These are phyloP conservation scores for Eubucco bourcierii DNA, from an alignment of 2,113 vertebrate genomes.

Conservation along the genomic window DNA sequence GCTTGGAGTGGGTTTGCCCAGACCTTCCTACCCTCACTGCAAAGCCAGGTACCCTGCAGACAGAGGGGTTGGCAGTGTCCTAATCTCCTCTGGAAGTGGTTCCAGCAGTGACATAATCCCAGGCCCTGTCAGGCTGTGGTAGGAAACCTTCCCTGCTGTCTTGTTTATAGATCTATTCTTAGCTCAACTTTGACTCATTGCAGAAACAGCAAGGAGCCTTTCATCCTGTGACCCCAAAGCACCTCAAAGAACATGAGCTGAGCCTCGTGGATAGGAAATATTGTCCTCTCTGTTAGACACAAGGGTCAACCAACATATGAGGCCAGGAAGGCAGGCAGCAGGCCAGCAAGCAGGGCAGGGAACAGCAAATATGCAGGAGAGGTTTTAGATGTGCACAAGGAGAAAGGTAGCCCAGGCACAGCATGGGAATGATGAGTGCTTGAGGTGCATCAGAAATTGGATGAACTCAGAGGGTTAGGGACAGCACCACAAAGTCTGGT, in stretches of 20 bases:
- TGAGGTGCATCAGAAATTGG: rapidly evolving
- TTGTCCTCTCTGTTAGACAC: not conserved
- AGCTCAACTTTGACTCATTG: slow-evolving; percentile 33
- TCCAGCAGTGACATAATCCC: not conserved
- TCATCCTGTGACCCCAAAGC: slow-evolving; percentile 13
- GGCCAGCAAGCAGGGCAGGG: not conserved
- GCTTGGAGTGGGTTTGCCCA: rapidly evolving
- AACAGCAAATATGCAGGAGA: not conserved
- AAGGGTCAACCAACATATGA: not conserved
- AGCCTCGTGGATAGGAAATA: not conserved
- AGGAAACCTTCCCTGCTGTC: slow-evolving; percentile 29
- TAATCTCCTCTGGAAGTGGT: not conserved
- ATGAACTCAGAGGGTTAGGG: not conserved
- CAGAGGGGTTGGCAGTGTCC: not conserved
- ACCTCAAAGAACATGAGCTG: slow-evolving; percentile 11
- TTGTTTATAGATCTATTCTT: slow-evolving; percentile 53
- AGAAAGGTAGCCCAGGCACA: not conserved
- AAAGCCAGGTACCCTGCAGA: not conserved
- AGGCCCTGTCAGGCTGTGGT: not conserved
- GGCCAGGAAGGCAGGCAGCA: not conserved
- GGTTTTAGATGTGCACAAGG: not conserved
- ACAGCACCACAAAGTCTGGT: rapidly evolving
- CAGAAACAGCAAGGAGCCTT: slow-evolving; percentile 50
- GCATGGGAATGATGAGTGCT: rapidly evolving
- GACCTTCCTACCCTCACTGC: rapidly evolving